Base-by-base conservation (phyloP, 2,888 invertebrate genomes). In the Eumerus sabulonum region DNA sequence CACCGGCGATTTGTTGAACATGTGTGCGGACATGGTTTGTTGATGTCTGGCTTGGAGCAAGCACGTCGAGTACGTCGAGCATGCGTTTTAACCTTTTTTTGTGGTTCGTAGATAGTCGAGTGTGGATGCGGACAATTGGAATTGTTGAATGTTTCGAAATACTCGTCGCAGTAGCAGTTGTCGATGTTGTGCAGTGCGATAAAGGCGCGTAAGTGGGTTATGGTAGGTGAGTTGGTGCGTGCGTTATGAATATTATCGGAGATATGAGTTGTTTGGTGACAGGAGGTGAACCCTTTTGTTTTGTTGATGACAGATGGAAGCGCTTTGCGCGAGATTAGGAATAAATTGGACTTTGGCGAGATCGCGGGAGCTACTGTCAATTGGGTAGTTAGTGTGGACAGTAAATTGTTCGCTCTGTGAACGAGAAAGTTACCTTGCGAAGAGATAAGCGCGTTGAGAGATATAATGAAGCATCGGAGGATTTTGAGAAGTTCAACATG, bases 1-100 rank as follows among this genome's bases (percentile, higher is more conserved):
- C 77, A 72, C 72, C 51, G 72, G 67, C 72, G 67, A 77, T 72
- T 77, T 77, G 77, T 72, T 68, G 57, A 67, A 77, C 77, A 77
- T 68, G 66, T 77, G 62, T 67, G 67, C 53, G 57, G 72, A 77
- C 77, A 77, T 59, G 72, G 77, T 62, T 77, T 67, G 63, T 67
- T 77, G 77, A 77, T 77, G 77, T 77, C 67, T 67, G 54, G 57
- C 60, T 68, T 51, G 40, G 45, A 53, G 42, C 27, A 18, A 40
- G 42, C 48, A 62, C 38, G 11, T 40, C 18, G 19, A 44, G 45
- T 53, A 60, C 51, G 45, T 44, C 64, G 53, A 27, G 40, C 50
- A 7, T 66, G 54, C 53, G 45, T 57, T 27, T 27, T 27, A 4
- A 2, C 7, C 27, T 27, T 27, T 27, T 7, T 27, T 62, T 38